Conservation (phyloP, 1,140 invertebrate genomes). For the Eufriesea mexicana region DNA sequence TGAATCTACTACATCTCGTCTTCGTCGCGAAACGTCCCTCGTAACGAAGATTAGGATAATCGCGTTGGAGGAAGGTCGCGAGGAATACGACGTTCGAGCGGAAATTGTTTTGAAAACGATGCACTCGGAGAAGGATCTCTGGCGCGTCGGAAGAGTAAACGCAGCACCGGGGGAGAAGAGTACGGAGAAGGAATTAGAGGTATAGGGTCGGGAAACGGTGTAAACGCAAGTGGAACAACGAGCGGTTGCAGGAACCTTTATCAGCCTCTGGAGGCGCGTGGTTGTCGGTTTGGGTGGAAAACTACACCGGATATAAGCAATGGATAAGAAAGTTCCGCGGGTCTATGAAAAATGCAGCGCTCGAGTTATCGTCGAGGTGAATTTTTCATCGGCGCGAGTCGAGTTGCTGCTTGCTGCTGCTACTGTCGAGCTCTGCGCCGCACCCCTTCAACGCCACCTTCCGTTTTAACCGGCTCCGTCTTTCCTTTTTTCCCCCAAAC, state of each 20-base stretch:
- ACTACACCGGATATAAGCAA: conserved; percentile 79
- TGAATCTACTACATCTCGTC: too few relatives aligned
- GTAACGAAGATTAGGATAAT: too few relatives aligned
- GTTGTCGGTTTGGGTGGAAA: conserved; percentile 70
- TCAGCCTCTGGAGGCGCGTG: conserved; percentile 73
- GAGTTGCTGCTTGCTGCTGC: conserved; percentile 47
- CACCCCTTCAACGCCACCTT: conserved; percentile 6
- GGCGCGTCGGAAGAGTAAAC: not conserved
- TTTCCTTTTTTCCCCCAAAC: not conserved
- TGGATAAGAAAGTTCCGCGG: conserved; percentile 79
- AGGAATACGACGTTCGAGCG: not conserved
- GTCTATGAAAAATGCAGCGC: conserved; percentile 80
- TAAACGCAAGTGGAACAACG: conserved; percentile 40
- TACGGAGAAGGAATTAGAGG: conserved; percentile 21
- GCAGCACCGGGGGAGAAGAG: not conserved
- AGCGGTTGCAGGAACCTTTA: conserved; percentile 67
- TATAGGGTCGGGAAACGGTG: conserved; percentile 35
- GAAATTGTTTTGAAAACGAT: not conserved
- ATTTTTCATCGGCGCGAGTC: conserved; percentile 78
- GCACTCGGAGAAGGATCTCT: not conserved
- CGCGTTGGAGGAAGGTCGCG: too few relatives aligned
- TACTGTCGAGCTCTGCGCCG: conserved; percentile 22
- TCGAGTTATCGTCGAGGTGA: conserved; percentile 79
- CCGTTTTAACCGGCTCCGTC: not conserved
- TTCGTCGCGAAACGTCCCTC: not conserved